These are phyloP conservation scores for Tinamus major DNA, from an alignment of 2,797 vertebrate species.

Conservation along the genomic window DNA sequence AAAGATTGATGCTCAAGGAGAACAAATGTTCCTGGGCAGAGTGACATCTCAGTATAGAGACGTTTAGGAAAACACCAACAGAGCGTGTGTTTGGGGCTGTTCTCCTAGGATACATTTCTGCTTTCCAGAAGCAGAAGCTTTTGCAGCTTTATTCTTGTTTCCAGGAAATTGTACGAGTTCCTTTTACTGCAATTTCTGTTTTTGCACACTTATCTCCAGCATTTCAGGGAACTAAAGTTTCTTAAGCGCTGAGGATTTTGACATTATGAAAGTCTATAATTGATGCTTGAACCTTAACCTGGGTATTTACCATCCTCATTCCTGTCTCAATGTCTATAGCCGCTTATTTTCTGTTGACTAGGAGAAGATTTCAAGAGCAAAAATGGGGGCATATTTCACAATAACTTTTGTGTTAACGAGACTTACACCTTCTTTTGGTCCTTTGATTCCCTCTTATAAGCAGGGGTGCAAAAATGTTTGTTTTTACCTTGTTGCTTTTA, in stretches of 20 bases:
- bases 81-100: not conserved
- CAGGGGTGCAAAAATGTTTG: conserved; percentile 11
- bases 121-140: not conserved
- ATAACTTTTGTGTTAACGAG: not conserved
- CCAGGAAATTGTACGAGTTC: not conserved
- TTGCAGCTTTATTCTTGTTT: accelerated
- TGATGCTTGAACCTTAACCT: not conserved
- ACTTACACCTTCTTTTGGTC: not conserved
- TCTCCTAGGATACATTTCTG: not conserved
- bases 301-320: not conserved
- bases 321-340: not conserved
- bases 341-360: not conserved
- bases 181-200: not conserved
- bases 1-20: no score
- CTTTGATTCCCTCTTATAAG: not conserved
- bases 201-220: accelerated
- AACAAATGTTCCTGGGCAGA: accelerated
- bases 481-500: not conserved
- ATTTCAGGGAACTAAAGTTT: not conserved
- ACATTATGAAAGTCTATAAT: accelerated
- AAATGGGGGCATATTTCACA: not conserved
- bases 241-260: not conserved
- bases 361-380: not conserved
- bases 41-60: not conserved
- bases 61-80: accelerated